phyloP scores from a whole-genome alignment of 2,797 vertebrate species.

The Muscicapa comitata region DNA sequence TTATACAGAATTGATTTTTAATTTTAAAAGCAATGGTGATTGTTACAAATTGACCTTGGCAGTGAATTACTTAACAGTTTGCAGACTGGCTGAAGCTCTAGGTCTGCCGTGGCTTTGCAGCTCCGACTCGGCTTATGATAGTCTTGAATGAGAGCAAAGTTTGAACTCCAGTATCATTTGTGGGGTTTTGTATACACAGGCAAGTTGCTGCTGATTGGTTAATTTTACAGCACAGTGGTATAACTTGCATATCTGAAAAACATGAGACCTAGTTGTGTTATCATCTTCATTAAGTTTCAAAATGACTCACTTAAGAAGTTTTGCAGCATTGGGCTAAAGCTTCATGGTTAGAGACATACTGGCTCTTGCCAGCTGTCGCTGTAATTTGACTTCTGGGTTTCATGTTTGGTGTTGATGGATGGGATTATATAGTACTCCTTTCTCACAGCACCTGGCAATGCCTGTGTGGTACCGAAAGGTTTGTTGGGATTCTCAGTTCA shows the following conservation, averaged over 20 bases:
- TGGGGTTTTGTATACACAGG: not conserved
- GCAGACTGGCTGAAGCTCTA: not conserved
- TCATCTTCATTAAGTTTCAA: not conserved
- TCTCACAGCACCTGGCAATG: not conserved
- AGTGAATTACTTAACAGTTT: not conserved
- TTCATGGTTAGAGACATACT: not conserved
- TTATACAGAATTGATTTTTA: slow-evolving; percentile 21
- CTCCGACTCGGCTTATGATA: accelerated
- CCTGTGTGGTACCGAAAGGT: accelerated
- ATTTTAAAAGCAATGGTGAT: not conserved
- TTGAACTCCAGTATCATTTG: not conserved
- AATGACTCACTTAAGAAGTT: not conserved
- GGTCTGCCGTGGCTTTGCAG: accelerated
- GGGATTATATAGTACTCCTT: not conserved
- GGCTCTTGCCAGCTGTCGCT: not conserved
- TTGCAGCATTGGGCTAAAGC: not conserved
- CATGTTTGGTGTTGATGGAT: not conserved
- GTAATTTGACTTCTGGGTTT: not conserved
- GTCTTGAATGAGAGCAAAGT: not conserved
- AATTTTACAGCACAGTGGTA: not conserved
- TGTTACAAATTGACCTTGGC: not conserved
- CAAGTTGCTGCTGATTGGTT: not conserved
- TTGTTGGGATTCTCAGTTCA: not conserved
- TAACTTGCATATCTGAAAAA: not conserved
- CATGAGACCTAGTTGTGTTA: not conserved